These are phyloP conservation scores for Cynaeus angustus DNA, from an alignment of 2,888 invertebrate genomes.

Conservation along the genomic window DNA sequence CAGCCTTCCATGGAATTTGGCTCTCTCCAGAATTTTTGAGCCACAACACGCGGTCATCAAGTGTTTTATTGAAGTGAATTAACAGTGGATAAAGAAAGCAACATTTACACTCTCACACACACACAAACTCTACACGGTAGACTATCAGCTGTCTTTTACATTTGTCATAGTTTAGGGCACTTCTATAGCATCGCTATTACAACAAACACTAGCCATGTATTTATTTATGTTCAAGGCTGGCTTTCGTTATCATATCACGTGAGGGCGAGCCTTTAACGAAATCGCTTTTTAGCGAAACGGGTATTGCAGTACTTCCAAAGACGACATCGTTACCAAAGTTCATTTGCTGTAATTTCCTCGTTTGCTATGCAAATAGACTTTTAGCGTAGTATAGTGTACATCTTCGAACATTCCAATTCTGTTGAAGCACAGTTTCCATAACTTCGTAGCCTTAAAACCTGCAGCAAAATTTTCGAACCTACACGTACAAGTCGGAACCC, in stretches of 20 bases:
- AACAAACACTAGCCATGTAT: constrained; percentile 11
- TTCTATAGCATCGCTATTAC: constrained; percentile 10
- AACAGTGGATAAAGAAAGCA: constrained; percentile 20
- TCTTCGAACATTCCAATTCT: constrained; percentile 3
- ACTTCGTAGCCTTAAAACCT: too few species aligned
- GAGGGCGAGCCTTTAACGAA: neutral
- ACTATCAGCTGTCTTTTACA: constrained; percentile 19
- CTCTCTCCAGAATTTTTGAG: constrained; percentile 64
- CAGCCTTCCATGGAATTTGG: constrained; percentile 68
- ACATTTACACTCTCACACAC: constrained; percentile 10
- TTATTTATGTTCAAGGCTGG: constrained; percentile 4
- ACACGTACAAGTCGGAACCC: constrained; percentile 39
- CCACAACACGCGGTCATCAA: constrained; percentile 9
- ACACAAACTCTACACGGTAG: constrained; percentile 15
- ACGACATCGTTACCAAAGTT: constrained; percentile 36
- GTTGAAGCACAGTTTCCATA: neutral
- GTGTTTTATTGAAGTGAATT: constrained; percentile 40
- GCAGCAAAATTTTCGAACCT: neutral
- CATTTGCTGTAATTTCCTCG: constrained; percentile 33
- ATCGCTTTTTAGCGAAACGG: constrained; percentile 28
- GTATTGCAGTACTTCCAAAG: constrained; percentile 41
- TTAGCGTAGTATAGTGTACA: constrained; percentile 20
- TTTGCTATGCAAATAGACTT: constrained; percentile 26
- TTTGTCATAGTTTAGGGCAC: constrained; percentile 18
- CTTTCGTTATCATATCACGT: neutral